phyloP scores from a whole-genome alignment of 2,888 invertebrate species.

The Synergus japonicus region DNA sequence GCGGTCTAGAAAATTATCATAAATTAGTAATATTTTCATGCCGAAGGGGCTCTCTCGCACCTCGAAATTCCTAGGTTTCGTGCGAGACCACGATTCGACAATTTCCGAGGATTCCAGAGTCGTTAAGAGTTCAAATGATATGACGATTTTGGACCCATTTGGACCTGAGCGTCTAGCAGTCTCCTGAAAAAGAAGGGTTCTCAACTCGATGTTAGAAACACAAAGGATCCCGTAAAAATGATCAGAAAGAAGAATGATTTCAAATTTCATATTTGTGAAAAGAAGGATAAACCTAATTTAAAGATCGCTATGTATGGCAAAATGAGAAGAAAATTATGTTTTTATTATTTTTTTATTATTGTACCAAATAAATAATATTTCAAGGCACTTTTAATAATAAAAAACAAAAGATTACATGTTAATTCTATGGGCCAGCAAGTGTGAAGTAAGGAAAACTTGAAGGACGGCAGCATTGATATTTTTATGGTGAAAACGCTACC shows the following conservation, averaged over 20 bases:
- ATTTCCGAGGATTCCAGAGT: constrained; percentile 55
- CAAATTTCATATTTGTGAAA: neutral
- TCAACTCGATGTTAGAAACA: neutral
- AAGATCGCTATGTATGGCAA: no score
- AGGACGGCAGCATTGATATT: neutral
- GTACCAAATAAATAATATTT: neutral
- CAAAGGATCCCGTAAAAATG: neutral
- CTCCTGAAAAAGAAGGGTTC: constrained; percentile 33
- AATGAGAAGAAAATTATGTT: neutral
- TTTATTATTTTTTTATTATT: no score
- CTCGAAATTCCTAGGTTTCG: constrained; percentile 62
- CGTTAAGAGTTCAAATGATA: constrained; percentile 33
- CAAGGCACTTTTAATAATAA: no score
- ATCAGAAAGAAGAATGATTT: neutral
- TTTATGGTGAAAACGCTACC: neutral
- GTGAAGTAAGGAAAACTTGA: neutral
- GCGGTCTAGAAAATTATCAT: constrained; percentile 69
- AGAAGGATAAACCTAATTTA: neutral
- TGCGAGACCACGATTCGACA: constrained; percentile 62
- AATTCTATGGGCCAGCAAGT: neutral
- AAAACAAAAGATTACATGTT: no score
- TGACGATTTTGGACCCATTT: constrained; percentile 23
- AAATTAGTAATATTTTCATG: constrained; percentile 71
- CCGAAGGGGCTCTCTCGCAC: constrained; percentile 50
- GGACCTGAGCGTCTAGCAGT: constrained; percentile 22